These are phyloP conservation scores for Heteropelma amictum DNA, from an alignment of 2,888 invertebrate genomes.

Conservation along the genomic window DNA sequence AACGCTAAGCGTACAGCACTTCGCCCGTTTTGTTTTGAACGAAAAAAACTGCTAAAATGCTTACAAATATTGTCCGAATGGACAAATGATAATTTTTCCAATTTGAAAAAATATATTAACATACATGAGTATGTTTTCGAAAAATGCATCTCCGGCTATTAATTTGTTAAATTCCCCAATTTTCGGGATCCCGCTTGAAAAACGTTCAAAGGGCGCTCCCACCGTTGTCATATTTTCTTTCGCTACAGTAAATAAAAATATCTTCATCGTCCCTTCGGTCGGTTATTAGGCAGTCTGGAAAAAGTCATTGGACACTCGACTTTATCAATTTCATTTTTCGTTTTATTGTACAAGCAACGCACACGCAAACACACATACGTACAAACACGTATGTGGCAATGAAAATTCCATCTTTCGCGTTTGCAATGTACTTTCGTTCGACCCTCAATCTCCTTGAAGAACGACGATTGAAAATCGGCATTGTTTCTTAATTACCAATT, in stretches of 20 bases:
- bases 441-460: conserved; percentile 42
- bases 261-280: conserved; percentile 26
- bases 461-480: conserved; percentile 58
- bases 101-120: too few relatives aligned
- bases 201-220: too few relatives aligned
- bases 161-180: too few relatives aligned
- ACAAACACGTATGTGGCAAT: conserved; percentile 2
- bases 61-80: too few relatives aligned
- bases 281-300: conserved; percentile 23
- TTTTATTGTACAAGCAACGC: conserved; percentile 18
- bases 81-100: too few relatives aligned
- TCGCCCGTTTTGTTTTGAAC: too few relatives aligned
- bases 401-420: conserved; percentile 46
- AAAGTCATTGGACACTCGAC: conserved; percentile 47
- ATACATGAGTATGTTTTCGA: too few relatives aligned
- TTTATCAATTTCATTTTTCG: conserved; percentile 42
- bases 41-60: too few relatives aligned
- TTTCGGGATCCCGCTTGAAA: too few relatives aligned
- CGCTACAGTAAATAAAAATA: conserved; percentile 43
- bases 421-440: conserved; percentile 12
- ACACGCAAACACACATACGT: not conserved
- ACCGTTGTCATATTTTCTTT: too few relatives aligned
- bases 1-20: too few relatives aligned
- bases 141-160: too few relatives aligned
- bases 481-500: conserved; percentile 59